phyloP scores from a whole-genome alignment of 2,797 vertebrate genomes.

The Atherinosoma microstoma region DNA sequence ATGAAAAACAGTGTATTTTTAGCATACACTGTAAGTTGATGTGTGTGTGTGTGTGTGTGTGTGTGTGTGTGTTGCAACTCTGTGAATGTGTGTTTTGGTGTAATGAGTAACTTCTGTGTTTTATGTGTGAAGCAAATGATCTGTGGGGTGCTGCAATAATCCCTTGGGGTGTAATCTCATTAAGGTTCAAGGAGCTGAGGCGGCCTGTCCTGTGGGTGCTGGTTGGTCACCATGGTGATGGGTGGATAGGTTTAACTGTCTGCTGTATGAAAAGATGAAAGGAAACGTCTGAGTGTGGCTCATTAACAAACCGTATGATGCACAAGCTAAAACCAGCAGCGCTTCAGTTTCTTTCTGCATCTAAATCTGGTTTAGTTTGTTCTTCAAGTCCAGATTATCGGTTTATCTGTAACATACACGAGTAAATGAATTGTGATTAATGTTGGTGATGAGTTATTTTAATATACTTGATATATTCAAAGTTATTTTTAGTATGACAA shows the following conservation, averaged over 20 bases:
- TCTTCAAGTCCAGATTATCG: too few relatives aligned
- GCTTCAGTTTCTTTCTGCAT: too few relatives aligned
- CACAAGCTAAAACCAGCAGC: neutral
- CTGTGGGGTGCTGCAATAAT: conserved; percentile 61
- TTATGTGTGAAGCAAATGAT: neutral
- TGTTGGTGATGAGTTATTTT: too few relatives aligned
- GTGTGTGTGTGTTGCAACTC: neutral
- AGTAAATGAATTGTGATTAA: too few relatives aligned
- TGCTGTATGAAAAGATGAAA: neutral
- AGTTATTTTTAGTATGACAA: too few relatives aligned
- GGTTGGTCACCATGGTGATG: conserved; percentile 47
- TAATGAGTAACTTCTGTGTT: neutral
- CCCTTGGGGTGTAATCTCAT: conserved; percentile 76
- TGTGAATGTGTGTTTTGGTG: conserved; percentile 5
- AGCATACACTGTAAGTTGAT: too few relatives aligned
- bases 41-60: neutral
- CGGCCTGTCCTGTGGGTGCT: conserved; percentile 51
- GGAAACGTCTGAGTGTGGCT: neutral
- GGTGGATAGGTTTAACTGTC: conserved; percentile 17
- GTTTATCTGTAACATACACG: too few relatives aligned
- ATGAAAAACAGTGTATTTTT: neutral
- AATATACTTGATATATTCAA: too few relatives aligned
- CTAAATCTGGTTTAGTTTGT: too few relatives aligned
- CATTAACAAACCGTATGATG: neutral
- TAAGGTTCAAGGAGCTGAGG: conserved; percentile 56